phyloP scores from a whole-genome alignment of 2,888 invertebrate species.

The Trichogramma evanescens region DNA sequence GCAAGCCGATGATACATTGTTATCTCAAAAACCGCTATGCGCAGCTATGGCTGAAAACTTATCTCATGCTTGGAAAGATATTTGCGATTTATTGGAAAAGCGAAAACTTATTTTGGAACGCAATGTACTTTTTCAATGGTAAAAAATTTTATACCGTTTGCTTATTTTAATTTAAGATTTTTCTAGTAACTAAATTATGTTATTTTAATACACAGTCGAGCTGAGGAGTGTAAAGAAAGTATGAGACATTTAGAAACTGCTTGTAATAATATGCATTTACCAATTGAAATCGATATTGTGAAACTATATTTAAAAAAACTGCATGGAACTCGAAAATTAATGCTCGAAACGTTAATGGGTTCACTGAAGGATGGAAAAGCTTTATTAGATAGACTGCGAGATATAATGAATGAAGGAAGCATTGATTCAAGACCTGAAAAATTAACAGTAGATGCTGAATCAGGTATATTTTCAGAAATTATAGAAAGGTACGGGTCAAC shows the following conservation, averaged over 20 bases:
- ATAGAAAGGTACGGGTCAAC: not conserved
- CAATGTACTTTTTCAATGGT: conserved; percentile 71
- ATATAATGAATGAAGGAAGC: conserved; percentile 67
- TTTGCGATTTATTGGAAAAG: conserved; percentile 69
- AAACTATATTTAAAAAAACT: conserved; percentile 63
- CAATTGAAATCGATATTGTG: conserved; percentile 66
- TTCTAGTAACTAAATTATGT: not conserved
- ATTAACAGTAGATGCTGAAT: conserved; percentile 51
- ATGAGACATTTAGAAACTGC: conserved; percentile 64
- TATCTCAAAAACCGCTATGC: conserved; percentile 73
- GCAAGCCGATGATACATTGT: conserved; percentile 78
- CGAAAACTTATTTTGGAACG: conserved; percentile 70
- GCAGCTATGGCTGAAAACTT: conserved; percentile 81
- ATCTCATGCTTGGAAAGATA: conserved; percentile 73
- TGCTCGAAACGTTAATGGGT: conserved; percentile 71
- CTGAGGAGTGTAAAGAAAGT: conserved; percentile 61
- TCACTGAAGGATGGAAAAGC: conserved; percentile 74
- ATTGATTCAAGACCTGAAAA: conserved; percentile 67
- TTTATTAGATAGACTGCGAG: conserved; percentile 65
- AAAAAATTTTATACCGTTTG: conserved; percentile 17
- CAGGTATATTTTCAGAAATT: conserved; percentile 28
- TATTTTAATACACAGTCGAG: conserved; percentile 48
- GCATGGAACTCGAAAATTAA: conserved; percentile 63
- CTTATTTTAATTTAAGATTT: not conserved
- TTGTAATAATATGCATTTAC: conserved; percentile 61